These are phyloP conservation scores for Eulacestoma nigropectus DNA, from an alignment of 2,113 vertebrate species.

Conservation along the genomic window DNA sequence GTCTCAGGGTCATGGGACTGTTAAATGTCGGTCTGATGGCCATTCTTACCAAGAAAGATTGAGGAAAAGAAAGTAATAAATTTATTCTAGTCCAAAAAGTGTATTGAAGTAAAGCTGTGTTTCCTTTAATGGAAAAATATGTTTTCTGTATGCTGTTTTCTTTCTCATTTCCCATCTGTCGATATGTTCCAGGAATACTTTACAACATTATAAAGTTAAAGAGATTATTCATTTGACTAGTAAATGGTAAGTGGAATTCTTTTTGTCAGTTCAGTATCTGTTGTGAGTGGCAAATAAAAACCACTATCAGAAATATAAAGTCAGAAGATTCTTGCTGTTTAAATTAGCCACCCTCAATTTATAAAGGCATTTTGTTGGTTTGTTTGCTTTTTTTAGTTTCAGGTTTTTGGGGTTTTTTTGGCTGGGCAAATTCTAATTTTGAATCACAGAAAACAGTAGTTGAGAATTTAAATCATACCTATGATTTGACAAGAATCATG, in stretches of 20 bases:
- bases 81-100: not conserved
- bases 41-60: not conserved
- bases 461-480: not conserved
- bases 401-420: not conserved
- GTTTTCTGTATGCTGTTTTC: not conserved
- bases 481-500: not conserved
- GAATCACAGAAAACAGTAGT: not conserved
- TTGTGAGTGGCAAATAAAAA: not conserved
- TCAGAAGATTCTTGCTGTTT: not conserved
- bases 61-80: not conserved
- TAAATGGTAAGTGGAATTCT: not conserved
- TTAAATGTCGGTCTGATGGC: not conserved
- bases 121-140: not conserved
- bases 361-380: not conserved
- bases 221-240: not conserved
- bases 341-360: not conserved
- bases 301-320: not conserved
- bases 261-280: not conserved
- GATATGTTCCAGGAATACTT: not conserved
- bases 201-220: not conserved
- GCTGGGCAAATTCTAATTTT: not conserved
- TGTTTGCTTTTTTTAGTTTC: not conserved
- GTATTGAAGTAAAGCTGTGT: not conserved
- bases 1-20: not conserved
- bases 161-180: not conserved